Base-by-base conservation (phyloP, 2,113 vertebrate species). In the Burhinus bistriatus region DNA sequence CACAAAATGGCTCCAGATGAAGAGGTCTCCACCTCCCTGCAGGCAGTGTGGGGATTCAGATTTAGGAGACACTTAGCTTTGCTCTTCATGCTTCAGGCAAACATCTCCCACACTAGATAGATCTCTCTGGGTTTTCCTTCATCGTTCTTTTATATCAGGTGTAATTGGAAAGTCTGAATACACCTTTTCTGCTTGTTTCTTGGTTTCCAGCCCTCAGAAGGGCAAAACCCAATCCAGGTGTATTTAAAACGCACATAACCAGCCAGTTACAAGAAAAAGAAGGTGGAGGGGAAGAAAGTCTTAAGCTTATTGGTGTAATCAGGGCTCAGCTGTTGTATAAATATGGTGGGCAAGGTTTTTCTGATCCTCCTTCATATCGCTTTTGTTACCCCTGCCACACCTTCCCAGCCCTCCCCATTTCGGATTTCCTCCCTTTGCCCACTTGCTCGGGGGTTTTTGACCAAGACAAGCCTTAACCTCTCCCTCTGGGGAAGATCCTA, bases 401-500 rank as follows among this genome's bases (percentile, higher is more conserved):
- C 21, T 87, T 87, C 49, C 64, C 1, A 6, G 52, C 40, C 77
- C 52, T 83, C 81, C 69, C 69, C 13, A 5, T 23, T 52, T 25
- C 82, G 36, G 17, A 23, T 87, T 90, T 64, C 59, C 77, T 77
- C 70, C 38, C 10, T 84, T 54, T 83, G 40, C 73, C 55, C 9
- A 2, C 30, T 69, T 81, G 25, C 73, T 65, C 1, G 0, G 36
- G 23, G 45, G 66, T 34, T 89, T 92, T 78, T 0, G 2, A 70
- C 73, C 65, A 61, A 81, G 42, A 32, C 76, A 71, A 68, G n/a
- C 47, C 66, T 78, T 76, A n/a, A 76, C 76, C 17, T 5, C 62
- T 79, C 62, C 42, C 49, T 58, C 62, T 58, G 36, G 13, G 36
- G 45, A 65, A 64, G 55, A 84, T 91, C 17, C 68, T 91, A 3